Evolutionary conservation across 2,797 vertebrate genomes (phyloP).

Genomic region (Tokudaia tokunoshimensis): DNA sequence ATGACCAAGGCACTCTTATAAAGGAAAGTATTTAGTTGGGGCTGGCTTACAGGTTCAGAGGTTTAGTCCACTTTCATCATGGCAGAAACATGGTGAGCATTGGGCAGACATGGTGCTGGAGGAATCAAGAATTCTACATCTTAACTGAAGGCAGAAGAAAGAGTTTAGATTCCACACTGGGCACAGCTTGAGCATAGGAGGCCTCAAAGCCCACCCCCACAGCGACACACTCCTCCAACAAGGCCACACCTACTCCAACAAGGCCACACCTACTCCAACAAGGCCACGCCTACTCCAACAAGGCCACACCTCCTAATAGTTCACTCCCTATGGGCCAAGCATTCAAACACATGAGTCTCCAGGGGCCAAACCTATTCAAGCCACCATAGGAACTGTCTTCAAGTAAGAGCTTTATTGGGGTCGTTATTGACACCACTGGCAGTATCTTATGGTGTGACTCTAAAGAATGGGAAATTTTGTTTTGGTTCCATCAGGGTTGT

Average conservation of each 20-base stretch:
- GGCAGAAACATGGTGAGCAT: not conserved
- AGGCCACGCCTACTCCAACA: not conserved
- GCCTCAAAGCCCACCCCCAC: not conserved
- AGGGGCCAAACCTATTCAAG: not conserved
- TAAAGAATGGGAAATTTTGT: not conserved
- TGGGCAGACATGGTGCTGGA: not conserved
- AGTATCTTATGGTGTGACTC: not conserved
- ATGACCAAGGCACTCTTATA: not conserved
- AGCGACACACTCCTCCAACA: not conserved
- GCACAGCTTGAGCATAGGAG: not conserved
- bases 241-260: too few species aligned
- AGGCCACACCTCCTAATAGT: not conserved
- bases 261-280: too few species aligned
- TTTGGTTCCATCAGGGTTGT: not conserved
- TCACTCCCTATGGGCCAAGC: not conserved
- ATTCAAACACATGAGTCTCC: not conserved
- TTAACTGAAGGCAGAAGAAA: not conserved
- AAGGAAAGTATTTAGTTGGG: not conserved
- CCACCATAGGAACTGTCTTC: not conserved
- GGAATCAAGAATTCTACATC: not conserved
- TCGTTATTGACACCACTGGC: not conserved
- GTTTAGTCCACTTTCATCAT: not conserved
- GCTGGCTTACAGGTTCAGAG: not conserved
- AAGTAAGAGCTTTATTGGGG: not conserved
- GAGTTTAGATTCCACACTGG: not conserved